phyloP scores from a whole-genome alignment of 2,113 vertebrate genomes.

The Brachyhypopomus occidentalis region DNA sequence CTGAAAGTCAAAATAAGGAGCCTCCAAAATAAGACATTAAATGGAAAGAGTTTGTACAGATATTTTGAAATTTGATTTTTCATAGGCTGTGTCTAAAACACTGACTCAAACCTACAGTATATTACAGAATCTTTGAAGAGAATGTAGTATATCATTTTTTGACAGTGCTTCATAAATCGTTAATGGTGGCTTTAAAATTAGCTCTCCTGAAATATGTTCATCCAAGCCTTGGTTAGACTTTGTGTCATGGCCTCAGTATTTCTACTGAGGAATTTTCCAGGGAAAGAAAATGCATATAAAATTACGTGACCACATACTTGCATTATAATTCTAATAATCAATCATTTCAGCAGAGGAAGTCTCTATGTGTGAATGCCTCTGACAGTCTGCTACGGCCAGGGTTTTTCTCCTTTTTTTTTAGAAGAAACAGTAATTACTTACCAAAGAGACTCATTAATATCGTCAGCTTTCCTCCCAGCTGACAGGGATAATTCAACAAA shows the following conservation, averaged over 20 bases:
- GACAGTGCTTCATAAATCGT: not conserved
- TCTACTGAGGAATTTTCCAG: not conserved
- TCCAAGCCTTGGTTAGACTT: not conserved
- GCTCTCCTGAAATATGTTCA: not conserved
- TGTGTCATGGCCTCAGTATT: not conserved
- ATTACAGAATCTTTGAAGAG: not conserved
- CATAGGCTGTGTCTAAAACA: not conserved
- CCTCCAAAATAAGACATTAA: not conserved
- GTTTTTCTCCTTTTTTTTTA: not conserved
- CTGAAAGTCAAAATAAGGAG: not conserved
- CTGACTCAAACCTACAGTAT: not conserved
- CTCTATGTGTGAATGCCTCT: not conserved
- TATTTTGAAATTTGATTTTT: not conserved
- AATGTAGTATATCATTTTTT: not conserved
- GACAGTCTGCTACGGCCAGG: not conserved
- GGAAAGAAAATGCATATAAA: not conserved
- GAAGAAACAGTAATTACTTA: slow-evolving; percentile 14
- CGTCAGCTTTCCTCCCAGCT: not conserved
- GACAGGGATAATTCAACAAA: slow-evolving; percentile 35
- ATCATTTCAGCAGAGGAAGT: not conserved
- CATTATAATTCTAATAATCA: not conserved
- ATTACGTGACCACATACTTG: not conserved
- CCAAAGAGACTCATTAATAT: slow-evolving; percentile 15
- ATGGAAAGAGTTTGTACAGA: not conserved
- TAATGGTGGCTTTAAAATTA: not conserved